Base-by-base conservation (phyloP, 2,888 invertebrate species). In the Cylloceria caligata region DNA sequence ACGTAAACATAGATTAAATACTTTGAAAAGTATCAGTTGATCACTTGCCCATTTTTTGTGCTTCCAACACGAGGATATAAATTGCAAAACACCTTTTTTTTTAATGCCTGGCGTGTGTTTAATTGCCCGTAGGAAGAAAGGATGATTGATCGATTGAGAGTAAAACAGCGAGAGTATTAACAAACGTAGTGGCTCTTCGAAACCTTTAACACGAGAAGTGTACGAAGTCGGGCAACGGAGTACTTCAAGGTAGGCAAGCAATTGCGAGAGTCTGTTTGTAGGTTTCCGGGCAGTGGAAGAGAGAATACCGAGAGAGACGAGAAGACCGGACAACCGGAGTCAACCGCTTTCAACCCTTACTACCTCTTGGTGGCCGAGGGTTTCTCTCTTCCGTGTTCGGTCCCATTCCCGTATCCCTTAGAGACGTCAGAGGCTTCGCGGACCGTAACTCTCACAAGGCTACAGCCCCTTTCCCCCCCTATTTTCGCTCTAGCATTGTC, bases 331-430 rank as follows among this genome's bases (percentile, higher is more conserved):
- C 57, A 67, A 47, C 39, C 69, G 52, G 49, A 68, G 69, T 76
- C 68, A 78, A 72, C 55, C 55, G 64, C 71, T 72, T 72, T 72
- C 65, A 65, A 36, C 55, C 65, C 72, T 39, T 57, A 9, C 55
- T 3, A 55, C 55, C 55, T 30, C n/a, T 42, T 60, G 62, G 65
- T 55, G 16, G 45, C 45, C 34, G 30, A 49, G 47, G 24, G 27
- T 47, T 13, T 21, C 30, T 47, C 47, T 49, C 27, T 19, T 62
- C 24, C 52, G 19, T 42, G 30, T 24, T 19, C 45, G n/a, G 9
- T 24, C 24, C 42, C 42, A 49, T 34, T 16, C 39, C 36, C 30
- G 19, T 13, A 3, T 36, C 27, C 49, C 49, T 3, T 42, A 39
- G 69, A 80, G 64, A 57, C 49, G 62, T 27, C 69, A 36, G 36